Base-by-base conservation (phyloP, 2,797 vertebrate species). In the Rhincodon typus region DNA sequence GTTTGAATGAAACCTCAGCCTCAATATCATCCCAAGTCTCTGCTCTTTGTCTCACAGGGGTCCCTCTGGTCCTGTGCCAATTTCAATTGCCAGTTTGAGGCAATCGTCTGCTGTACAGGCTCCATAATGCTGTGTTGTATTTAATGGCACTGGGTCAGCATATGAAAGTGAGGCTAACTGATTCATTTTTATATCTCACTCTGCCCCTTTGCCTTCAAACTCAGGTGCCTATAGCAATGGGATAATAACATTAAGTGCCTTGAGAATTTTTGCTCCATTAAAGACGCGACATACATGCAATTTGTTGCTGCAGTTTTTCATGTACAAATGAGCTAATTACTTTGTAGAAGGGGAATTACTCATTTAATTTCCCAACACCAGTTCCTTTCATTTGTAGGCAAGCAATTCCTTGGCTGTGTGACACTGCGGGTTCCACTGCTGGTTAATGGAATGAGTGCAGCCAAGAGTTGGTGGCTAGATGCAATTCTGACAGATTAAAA, bases 41-140 rank as follows among this genome's bases (percentile, higher is more conserved):
- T 67, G 38, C 90, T 42, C 90, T 93, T 93, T 69, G 90, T 69
- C 90, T 42, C 66, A n/a, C 21, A 62, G 90, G 90, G 66, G n/a
- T 93, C 62, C n/a, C 90, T 34, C 90, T 93, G 90, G 66, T 38
- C 57, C n/a, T 42, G 90, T 69, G 66, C 66, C 90, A 93, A 93
- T 42, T 93, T 93, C 90, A 93, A 93, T 38, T n/a, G 66, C 90
- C 21, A 10, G 66, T n/a, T 42, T 42, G 17, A 93, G 42, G 66
- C 38, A 10, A 17, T 12, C 3, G 66, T 38, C 21, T 93, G 34
- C 21, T 42, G 23, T 42, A 8, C 8, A 69, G 23, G 62, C 19
- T 69, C 21, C 6, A 25, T 19, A 46, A 19, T 46, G 82, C 46
- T 46, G 38, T 46, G 2, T 46, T 46, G 21, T 84, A 46, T 46